Percentiles rank a stretch among this genome's conserved stretches.
Evolutionary conservation across 1,140 invertebrate species (phyloP).

Genomic region (Helicoverpa zea): DNA sequence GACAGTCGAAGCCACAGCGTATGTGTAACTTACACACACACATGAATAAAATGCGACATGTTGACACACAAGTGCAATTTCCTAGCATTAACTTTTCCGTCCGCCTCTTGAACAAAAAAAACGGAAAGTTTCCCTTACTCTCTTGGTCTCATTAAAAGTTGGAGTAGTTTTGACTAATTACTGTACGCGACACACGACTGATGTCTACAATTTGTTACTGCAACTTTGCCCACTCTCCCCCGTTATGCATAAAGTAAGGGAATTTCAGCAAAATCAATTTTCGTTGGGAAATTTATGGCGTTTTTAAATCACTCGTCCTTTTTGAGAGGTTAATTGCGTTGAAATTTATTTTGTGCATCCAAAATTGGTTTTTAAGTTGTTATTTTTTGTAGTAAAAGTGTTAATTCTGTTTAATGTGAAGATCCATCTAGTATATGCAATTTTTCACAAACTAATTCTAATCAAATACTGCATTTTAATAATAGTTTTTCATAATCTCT

Average conservation of each 20-base stretch:
- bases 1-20: background rate
- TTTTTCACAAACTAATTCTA: too few species aligned
- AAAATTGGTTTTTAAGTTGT: background rate
- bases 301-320: conserved; percentile 4
- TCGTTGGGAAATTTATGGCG: background rate
- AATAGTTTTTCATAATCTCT: too few species aligned
- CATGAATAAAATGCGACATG: background rate
- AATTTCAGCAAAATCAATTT: conserved; percentile 39
- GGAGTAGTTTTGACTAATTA: conserved; percentile 57
- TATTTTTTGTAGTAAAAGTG: background rate
- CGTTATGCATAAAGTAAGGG: conserved; percentile 17
- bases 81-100: conserved; percentile 24
- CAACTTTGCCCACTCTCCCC: conserved; percentile 46
- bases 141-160: conserved; percentile 57
- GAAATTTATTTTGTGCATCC: background rate
- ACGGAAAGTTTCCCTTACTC: conserved; percentile 47
- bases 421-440: too few species aligned
- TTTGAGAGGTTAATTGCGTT: background rate
- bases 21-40: background rate
- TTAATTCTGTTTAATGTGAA: background rate
- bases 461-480: too few species aligned
- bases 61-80: conserved; percentile 36
- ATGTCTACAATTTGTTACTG: conserved; percentile 50
- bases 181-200: conserved; percentile 49
- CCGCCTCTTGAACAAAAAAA: conserved; percentile 38